Evolutionary conservation across 2,888 invertebrate genomes (phyloP), one percentile per base, ranked within the genome.

Genomic region (Muschampia plurimacula): DNA sequence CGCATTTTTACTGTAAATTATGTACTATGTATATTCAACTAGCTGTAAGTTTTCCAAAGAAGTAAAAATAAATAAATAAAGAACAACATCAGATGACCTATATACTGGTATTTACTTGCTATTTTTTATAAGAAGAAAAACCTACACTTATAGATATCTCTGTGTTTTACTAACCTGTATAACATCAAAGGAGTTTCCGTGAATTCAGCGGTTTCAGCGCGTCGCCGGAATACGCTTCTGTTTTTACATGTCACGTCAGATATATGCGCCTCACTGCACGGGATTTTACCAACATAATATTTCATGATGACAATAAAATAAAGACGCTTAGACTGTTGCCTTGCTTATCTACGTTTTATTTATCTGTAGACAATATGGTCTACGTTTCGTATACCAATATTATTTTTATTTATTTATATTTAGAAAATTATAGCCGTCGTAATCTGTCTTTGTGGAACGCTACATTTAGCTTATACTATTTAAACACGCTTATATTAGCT

Each of bases 101-200:
- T 2, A 44, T 22, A 22, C 22, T 22, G 22, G 22, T 22, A 22
- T 22, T 22, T 22, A 22, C 22, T 22, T 22, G 22, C 22, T 22
- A 22, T 22, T 22, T 22, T 22, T 44, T 44, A 10, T 10, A 44
- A 2, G 44, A 4, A 49, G 0, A 0, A 13, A 49, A 49, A 49
- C 13, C 3, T 6, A 13, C 13, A 49, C 46, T 3, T 6, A 10
- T 3, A 44, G 3, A 13, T 49, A 13, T 62, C 63, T 63, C 63
- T 63, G 15, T 41, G 15, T 9, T 8, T 28, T 2, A 3, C 44
- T 66, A 52, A 8, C 12, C 71, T 71, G 52, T 71, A 39, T 39
- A 49, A 66, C 60, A 71, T 67, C 72, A 72, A 67, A 72, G 67
- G 72, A 67, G 55, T 62, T 72, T 72, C 66, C 72, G 67, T 67